Evolutionary conservation across 1,140 invertebrate species (phyloP).

Genomic region (Goniozus legneri): DNA sequence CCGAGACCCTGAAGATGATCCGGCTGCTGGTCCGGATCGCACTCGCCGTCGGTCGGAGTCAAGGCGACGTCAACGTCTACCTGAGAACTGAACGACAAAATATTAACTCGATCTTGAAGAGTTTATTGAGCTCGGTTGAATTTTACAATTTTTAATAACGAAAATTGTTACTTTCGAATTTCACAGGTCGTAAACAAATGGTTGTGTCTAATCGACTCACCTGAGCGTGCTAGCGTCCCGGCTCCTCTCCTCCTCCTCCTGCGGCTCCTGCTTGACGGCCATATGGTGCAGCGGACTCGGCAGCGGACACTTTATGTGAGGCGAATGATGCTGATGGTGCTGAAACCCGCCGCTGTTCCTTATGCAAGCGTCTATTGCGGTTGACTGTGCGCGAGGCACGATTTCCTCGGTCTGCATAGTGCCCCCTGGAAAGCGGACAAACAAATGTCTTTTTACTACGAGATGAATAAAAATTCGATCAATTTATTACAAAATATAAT

Average conservation of each 20-base stretch:
- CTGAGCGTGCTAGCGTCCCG: conserved; percentile 29
- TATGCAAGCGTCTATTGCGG: conserved; percentile 41
- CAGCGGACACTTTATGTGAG: conserved; percentile 35
- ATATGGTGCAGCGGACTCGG: conserved; percentile 39
- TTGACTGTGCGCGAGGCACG: conserved; percentile 46
- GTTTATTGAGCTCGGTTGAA: neutral
- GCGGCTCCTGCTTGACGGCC: conserved; percentile 52
- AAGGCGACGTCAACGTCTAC: conserved; percentile 22
- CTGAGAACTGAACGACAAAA: conserved; percentile 26
- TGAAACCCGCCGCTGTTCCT: conserved; percentile 35
- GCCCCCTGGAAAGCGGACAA: conserved; percentile 46
- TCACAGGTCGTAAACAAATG: too few relatives aligned
- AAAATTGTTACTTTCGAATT: too few relatives aligned
- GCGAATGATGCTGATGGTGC: conserved; percentile 37
- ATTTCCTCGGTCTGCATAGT: conserved; percentile 56
- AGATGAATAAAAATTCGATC: too few relatives aligned
- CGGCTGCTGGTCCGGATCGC: conserved; percentile 18
- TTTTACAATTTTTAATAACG: too few relatives aligned
- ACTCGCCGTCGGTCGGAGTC: conserved; percentile 22
- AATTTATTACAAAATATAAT: too few relatives aligned
- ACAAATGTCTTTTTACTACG: too few relatives aligned
- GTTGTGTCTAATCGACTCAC: too few relatives aligned
- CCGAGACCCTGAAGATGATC: conserved; percentile 27
- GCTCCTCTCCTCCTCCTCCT: conserved; percentile 43
- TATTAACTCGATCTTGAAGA: neutral